Base-by-base conservation (phyloP, 2,113 vertebrate genomes). In the Rhinichthys klamathensis region DNA sequence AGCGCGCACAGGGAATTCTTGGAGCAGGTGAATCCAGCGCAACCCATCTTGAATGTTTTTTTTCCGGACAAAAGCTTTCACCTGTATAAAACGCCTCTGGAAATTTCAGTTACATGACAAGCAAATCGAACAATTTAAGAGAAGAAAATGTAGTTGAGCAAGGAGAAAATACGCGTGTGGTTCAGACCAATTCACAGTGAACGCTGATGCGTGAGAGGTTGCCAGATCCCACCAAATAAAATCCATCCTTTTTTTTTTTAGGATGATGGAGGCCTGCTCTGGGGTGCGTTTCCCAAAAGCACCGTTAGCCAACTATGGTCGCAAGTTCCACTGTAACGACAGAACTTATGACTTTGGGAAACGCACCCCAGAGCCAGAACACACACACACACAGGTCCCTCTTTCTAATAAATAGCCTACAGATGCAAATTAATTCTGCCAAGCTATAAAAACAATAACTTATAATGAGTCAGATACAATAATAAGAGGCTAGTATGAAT, bases 11-110 rank as follows among this genome's bases (percentile, higher is more conserved):
- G 92, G 49, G 84, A 91, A 82, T 94, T 93, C 80, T 93, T 95
- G 85, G 93, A 94, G 91, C 94, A 95, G 92, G 93, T 93, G 87
- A 94, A 95, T 76, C 93, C 93, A n/a, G 89, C 88, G 88, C 92
- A 94, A 75, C 89, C 88, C 94, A 94, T 95, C 63, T 82, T 81
- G 75, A 13, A 18, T 10, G 65, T 18, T 30, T 30, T 84, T 79
- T 0, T 58, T 54, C 61, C 49, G 7, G 21, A 54, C 41, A 63
- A 81, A 80, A 44, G 44, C 63, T 82, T 38, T 69, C 9, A 15
- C 38, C 56, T 44, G 38, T 80, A 21, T n/a, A 23, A 49, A 44
- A 30, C 16, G 44, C 44, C 15, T 73, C 38, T 11, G 23, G 25
- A 23, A 85, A 77, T 35, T 30, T 11, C 75, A 56, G 16, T 84